Evolutionary conservation across 2,113 vertebrate genomes (phyloP), one percentile per base, ranked within the genome.

Genomic region (Aspiorhynchus laticeps): DNA sequence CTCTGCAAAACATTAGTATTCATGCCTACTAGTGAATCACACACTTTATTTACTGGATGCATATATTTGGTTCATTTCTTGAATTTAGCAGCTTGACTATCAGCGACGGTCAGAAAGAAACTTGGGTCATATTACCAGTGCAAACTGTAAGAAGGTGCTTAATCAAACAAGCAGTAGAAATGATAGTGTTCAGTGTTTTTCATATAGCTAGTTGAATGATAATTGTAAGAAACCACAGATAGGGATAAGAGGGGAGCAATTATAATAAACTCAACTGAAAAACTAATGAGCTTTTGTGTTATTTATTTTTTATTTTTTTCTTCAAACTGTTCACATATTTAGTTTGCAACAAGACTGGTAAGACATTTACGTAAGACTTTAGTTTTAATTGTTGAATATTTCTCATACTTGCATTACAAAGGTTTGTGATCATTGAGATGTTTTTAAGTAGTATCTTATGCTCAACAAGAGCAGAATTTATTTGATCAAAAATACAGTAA

Each of bases 261-360:
- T 74, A 74, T 59, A 84, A 84, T 84, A 84, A 84, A 84, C 67
- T 84, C 11, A 36, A 38, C 48, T 53, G 51, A 74, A 84, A 84
- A 84, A 73, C 17, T 7, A 33, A 11, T 0, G 15, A 21, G 31
- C 46, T 59, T 74, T 28, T 84, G 46, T 74, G 9, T 74, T n/a
- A n/a, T n/a, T n/a, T n/a, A n/a, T n/a, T n/a, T n/a, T 12, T 10
- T 15, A 7, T 0, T 24, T 15, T 67, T n/a, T n/a, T n/a, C n/a
- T n/a, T 81, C 24, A 26, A n/a, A 10, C 2, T 41, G 11, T 15
- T 24, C 33, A 11, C 17, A 5, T n/a, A 10, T 53, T 21, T 10
- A 24, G 19, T 43, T 31, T 81, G 7, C 15, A 28, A 74, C 1
- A 74, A n/a, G 21, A 19, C 19, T 73, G 19, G 69, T 0, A 24